These are phyloP conservation scores for Notarius quadriscutis DNA, from an alignment of 2,113 vertebrate genomes.

Conservation along the genomic window DNA sequence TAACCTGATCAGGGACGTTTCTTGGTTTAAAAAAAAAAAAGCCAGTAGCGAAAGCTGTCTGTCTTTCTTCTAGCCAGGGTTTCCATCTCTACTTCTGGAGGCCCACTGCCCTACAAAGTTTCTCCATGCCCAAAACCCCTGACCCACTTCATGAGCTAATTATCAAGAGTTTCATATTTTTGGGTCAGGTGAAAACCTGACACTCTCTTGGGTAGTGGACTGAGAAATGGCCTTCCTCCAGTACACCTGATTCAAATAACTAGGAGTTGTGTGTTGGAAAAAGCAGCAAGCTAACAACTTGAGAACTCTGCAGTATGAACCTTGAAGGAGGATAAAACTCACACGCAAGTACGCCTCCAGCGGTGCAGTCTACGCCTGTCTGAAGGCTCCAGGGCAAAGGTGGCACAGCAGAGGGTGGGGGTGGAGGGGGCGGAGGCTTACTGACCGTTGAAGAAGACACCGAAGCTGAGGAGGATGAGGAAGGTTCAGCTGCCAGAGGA, in stretches of 20 bases:
- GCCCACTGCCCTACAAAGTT: not conserved
- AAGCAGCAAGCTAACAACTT: not conserved
- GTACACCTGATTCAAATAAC: not conserved
- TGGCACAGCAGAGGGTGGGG: conserved; percentile 65
- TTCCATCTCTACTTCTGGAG: not conserved
- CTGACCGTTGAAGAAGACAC: conserved; percentile 74
- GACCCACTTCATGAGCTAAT: not conserved
- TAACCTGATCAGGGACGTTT: not conserved
- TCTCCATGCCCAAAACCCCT: not conserved
- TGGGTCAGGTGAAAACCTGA: not conserved
- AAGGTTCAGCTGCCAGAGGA: conserved; percentile 66
- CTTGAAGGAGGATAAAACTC: conserved; percentile 61
- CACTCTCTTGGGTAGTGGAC: not conserved
- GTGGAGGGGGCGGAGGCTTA: conserved; percentile 68
- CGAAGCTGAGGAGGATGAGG: conserved; percentile 67
- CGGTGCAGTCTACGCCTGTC: conserved; percentile 86
- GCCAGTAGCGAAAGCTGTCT: not conserved
- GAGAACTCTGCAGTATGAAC: not conserved
- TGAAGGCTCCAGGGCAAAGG: conserved; percentile 87
- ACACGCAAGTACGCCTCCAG: conserved; percentile 88
- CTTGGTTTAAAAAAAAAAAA: not conserved
- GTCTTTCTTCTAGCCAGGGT: not conserved
- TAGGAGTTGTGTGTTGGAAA: not conserved
- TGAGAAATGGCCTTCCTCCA: not conserved
- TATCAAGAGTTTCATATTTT: not conserved